Base-by-base conservation (phyloP, 2,888 invertebrate genomes). In the Latrodectus elegans region DNA sequence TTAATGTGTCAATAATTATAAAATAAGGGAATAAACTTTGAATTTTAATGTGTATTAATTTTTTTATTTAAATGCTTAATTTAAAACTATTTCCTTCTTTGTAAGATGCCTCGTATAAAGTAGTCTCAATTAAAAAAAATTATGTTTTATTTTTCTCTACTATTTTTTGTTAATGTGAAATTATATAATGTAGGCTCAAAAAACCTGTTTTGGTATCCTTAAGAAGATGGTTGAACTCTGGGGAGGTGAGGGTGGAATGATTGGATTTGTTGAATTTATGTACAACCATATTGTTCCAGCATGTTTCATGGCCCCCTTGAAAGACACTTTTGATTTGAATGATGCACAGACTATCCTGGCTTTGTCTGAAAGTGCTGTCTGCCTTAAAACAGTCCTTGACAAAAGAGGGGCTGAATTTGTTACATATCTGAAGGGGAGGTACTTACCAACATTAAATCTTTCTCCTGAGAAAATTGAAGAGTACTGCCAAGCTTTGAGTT, bases 281-380 rank as follows among this genome's bases (percentile, higher is more conserved):
- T 93, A 93, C 91, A 92, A 93, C 88, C 92, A 92, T 88, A 92
- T 94, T 88, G 92, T 94, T 60, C 93, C 94, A 26, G 93, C 93
- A 9, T 94, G 94, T 90, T 93, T 94, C 90, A 89, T 93, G 90
- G 93, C 93, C 15, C 94, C 94, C 0, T 90, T 93, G 90, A 93
- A 93, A 90, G 92, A 92, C 14, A 92, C 92, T 14, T 94, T 94
- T 91, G 93, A 94, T 90, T 91, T 94, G 64, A 91, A 91, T 71
- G 94, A 94, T 91, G 93, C 93, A 55, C 94, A 94, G 90, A 93
- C 93, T 11, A 90, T 92, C 26, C 90, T 93, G 92, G 92, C 91
- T 65, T 89, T 92, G 17, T 91, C 90, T 17, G 92, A 92, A 85
- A 90, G 90, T 90, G 90, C 91, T 72, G 70, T 84, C 11, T 92